These are phyloP conservation scores for Lamellibrachia satsuma DNA, from an alignment of 2,888 invertebrate genomes.

Conservation along the genomic window DNA sequence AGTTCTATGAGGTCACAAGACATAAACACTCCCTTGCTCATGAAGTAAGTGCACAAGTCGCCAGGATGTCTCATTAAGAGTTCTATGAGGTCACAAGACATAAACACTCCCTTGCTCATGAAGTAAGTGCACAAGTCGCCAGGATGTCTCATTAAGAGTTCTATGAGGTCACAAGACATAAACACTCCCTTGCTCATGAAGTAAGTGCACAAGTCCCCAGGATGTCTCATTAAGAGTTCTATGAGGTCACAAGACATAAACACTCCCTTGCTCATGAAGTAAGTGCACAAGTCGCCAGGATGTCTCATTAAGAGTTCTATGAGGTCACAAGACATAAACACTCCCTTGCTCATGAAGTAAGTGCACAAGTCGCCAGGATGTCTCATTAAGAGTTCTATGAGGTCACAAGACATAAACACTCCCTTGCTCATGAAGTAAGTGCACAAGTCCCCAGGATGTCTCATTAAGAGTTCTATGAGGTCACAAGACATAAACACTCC, in stretches of 20 bases:
- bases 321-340: not conserved
- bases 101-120: not conserved
- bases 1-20: not conserved
- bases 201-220: conserved; percentile 3
- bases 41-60: no score
- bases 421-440: not conserved
- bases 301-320: not conserved
- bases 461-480: not conserved
- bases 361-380: conserved; percentile 6
- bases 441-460: not conserved
- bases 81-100: not conserved
- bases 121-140: conserved; percentile 3
- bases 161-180: not conserved
- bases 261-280: not conserved
- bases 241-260: not conserved
- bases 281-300: conserved; percentile 3
- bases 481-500: not conserved
- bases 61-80: not conserved
- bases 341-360: not conserved
- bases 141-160: not conserved
- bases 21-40: not conserved
- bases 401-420: not conserved
- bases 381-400: not conserved
- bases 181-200: not conserved
- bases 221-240: not conserved